phyloP scores from a whole-genome alignment of 2,888 invertebrate species.

The Drosophila melanosoma region DNA sequence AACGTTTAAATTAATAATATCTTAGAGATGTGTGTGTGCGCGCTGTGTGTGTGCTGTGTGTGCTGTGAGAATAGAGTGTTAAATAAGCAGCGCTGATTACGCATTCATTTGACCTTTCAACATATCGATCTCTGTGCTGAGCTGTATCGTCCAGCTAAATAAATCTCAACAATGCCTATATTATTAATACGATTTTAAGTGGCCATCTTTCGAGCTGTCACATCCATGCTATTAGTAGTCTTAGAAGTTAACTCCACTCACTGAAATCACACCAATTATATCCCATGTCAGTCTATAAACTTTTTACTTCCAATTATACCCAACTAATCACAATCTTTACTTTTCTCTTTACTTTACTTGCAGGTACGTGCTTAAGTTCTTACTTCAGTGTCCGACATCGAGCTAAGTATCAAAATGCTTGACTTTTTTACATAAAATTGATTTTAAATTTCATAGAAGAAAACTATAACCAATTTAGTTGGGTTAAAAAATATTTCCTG shows the following conservation, averaged over 20 bases:
- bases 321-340: conserved; percentile 21
- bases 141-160: neutral
- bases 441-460: conserved; percentile 42
- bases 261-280: neutral
- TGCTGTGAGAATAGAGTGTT: neutral
- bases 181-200: neutral
- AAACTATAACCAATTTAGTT: conserved; percentile 44
- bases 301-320: conserved; percentile 15
- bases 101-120: conserved; percentile 6
- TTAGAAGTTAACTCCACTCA: neutral
- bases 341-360: conserved; percentile 20
- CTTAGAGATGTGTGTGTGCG: neutral
- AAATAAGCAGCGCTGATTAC: conserved; percentile 8
- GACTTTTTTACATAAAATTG: conserved; percentile 62
- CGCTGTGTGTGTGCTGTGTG: too few species aligned
- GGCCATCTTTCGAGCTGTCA: neutral
- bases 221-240: neutral
- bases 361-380: conserved; percentile 59
- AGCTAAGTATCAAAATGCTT: conserved; percentile 45
- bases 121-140: neutral
- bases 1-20: conserved; percentile 43
- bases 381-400: neutral
- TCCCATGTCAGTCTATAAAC: neutral
- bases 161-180: neutral
- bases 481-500: conserved; percentile 48